A percentile compares a stretch with the other conserved stretches of the same genome.
phyloP scores from a whole-genome alignment of 2,113 vertebrate species.

The Eretmochelys imbricata region DNA sequence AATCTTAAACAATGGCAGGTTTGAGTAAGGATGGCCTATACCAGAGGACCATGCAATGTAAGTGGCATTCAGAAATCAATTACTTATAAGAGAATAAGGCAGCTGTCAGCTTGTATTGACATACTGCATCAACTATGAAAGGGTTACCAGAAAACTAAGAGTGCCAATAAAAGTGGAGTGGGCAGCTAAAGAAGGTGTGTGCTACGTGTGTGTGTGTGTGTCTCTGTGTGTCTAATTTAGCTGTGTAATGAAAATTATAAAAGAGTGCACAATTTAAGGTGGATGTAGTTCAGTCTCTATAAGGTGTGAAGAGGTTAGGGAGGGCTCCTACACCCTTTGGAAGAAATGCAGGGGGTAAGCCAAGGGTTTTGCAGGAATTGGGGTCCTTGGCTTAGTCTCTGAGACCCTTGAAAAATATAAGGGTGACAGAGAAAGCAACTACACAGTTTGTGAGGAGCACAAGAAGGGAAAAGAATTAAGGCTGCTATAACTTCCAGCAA shows the following conservation, averaged over 20 bases:
- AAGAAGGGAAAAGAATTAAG: not conserved
- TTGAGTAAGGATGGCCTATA: not conserved
- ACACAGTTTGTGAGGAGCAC: not conserved
- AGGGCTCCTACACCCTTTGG: not conserved
- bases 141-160: not conserved
- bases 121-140: not conserved
- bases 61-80: not conserved
- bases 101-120: not conserved
- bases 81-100: not conserved
- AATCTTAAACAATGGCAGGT: not conserved
- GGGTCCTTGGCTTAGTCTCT: not conserved
- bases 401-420: not conserved
- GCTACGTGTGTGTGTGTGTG: not conserved
- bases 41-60: not conserved
- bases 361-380: not conserved
- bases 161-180: not conserved
- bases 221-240: not conserved
- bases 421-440: not conserved
- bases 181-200: not conserved
- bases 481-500: not conserved
- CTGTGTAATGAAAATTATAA: not conserved
- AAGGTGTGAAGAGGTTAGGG: not conserved
- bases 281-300: too few species aligned
- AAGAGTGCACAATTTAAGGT: not conserved
- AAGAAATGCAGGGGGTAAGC: not conserved